Evolutionary conservation across 2,888 invertebrate species (phyloP), one percentile per base, ranked within the genome.

Genomic region (Stenchaetothrips biformis): DNA sequence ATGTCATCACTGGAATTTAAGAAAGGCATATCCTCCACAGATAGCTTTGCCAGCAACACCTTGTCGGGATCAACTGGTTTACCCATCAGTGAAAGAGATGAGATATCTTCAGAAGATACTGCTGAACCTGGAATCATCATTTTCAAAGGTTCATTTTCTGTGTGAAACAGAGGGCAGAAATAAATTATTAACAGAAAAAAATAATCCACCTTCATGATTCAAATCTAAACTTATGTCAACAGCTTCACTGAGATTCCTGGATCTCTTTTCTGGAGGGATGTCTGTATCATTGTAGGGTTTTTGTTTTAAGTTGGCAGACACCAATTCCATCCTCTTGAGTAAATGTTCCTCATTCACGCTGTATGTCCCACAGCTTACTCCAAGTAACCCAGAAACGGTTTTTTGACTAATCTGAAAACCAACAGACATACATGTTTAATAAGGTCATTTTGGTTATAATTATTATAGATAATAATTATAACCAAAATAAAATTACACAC

Each of bases 1-100:
- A 81, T 81, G 49, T 81, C 81, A 79, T 81, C 82, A 62, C 77
- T 79, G 21, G 74, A 74, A 16, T 81, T 77, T n/a, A 82, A 79
- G 67, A 82, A 82, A 59, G 82, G 79, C 48, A 74, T 59, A 48
- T 78, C 80, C 21, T 81, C 59, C 0, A 59, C 78, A 48, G 78
- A 67, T 2, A 78, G 18, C 77, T 79, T 79, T 16, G 37, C 21
- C 37, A 78, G 48, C 49, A 74, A 8, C 4, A 16, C 27, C 21
- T 25, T 77, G 3, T 37, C 9, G 16, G 21, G 11, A 59, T 77
- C 49, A 18, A 27, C 59, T 53, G 78, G 18, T 53, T 37, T 77
- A n/a, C 37, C 49, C 77, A 25, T 53, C 49, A 47, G 11, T 16
- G 67, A 74, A 7, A 74, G 25, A 25, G 67, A 74, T n/a, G 67